Conservation (phyloP, 2,113 vertebrate species). For the Gasterosteus nipponicus region DNA sequence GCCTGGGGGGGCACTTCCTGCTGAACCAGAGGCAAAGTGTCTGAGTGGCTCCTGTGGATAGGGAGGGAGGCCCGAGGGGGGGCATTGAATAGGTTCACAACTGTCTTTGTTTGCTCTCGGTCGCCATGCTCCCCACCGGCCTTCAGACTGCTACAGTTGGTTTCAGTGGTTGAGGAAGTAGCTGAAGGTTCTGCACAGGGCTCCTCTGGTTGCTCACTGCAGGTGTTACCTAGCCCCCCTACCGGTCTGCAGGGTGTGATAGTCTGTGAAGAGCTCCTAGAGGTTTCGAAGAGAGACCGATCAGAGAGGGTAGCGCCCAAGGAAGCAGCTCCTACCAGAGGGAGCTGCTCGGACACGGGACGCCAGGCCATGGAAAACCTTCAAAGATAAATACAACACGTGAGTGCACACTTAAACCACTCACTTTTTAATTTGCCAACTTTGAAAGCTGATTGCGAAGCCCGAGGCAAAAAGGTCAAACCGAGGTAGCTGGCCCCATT, state of each 20-base stretch:
- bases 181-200: constrained; percentile 51
- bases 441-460: no score
- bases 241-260: constrained; percentile 24
- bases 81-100: background rate
- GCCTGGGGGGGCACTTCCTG: background rate
- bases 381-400: background rate
- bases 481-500: no score
- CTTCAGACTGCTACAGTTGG: background rate
- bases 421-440: background rate
- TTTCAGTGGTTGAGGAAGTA: background rate
- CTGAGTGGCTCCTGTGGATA: constrained; percentile 64
- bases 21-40: constrained; percentile 40
- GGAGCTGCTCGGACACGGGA: constrained; percentile 42
- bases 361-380: constrained; percentile 61
- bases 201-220: constrained; percentile 73
- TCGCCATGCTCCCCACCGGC: background rate
- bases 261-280: constrained; percentile 78
- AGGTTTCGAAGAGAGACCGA: constrained; percentile 62
- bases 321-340: constrained; percentile 13
- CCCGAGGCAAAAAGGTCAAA: no score
- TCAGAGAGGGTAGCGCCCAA: constrained; percentile 32
- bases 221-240: background rate
- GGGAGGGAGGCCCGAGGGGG: constrained; percentile 19
- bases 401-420: background rate
- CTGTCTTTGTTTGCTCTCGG: background rate